Base-by-base conservation (phyloP, 2,113 vertebrate genomes). In the Chelonoidis abingdonii region DNA sequence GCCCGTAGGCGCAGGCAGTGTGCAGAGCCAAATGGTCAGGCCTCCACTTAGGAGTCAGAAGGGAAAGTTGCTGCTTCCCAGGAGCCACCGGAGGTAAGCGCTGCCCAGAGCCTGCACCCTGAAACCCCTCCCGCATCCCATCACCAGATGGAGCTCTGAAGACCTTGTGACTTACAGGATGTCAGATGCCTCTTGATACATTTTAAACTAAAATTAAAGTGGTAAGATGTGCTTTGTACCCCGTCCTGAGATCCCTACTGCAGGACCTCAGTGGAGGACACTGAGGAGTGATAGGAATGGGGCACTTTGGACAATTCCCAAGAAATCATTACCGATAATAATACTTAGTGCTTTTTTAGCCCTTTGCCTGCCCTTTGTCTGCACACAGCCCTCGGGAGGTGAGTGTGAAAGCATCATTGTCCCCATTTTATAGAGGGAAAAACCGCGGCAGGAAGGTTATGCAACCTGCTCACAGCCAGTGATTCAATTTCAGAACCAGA, bases 401-500 rank as follows among this genome's bases (percentile, higher is more conserved):
- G 93, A 87, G 10, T 44, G 29, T 29, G 44, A 8, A 83, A 35
- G 1, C 79, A 53, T 72, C 0, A 0, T 35, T 80, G 31, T 80
- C 72, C 25, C 80, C 80, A 59, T 57, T 94, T 91, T 53, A 85
- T 24, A 83, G 22, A 65, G 10, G 80, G 24, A 16, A 96, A 65
- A 3, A 78, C 49, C 76, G 53, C 12, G 35, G 79, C 38, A 89
- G 22, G 62, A 22, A 87, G 85, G 22, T 24, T 81, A 19, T 80
- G 19, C 8, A 81, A 75, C 38, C 65, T 93, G 76, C 79, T 94
- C 44, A 92, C 93, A 93, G 38, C 12, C 75, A 89, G 14, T 25
- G 44, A 88, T 62, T 53, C 81, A 22, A n/a, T 50, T 35, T 38
- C 75, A 88, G 52, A 93, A 90, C 19, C 3, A 87, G 84, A 94